A percentile compares a stretch with the other conserved stretches of the same genome.
Conservation (phyloP, 2,113 vertebrate genomes). For the Ammodytes marinus region DNA sequence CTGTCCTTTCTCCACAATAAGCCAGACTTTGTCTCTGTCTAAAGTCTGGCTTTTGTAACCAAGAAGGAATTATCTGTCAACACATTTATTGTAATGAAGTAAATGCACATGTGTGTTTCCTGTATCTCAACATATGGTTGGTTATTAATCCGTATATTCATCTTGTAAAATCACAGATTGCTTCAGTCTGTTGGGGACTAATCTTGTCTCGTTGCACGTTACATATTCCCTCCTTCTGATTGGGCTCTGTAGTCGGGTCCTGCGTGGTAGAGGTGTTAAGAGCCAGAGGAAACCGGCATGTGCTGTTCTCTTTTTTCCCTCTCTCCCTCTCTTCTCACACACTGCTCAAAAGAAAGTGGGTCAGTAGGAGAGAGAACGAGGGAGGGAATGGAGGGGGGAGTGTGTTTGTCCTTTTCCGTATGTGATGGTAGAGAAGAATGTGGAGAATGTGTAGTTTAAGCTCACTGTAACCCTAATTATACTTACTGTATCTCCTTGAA, state of each 20-base stretch:
- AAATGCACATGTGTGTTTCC: not conserved
- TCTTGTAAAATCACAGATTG: not conserved
- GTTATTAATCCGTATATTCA: not conserved
- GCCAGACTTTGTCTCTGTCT: not conserved
- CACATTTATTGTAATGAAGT: not conserved
- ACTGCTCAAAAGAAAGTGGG: conserved; percentile 72
- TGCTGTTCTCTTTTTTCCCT: conserved; percentile 59
- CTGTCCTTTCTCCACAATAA: not conserved
- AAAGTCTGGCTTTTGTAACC: not conserved
- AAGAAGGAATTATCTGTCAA: not conserved
- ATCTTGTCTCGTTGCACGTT: not conserved
- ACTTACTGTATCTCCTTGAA: conserved; percentile 60
- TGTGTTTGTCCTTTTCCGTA: conserved; percentile 62
- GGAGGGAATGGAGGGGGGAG: conserved; percentile 4
- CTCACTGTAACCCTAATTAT: conserved; percentile 43
- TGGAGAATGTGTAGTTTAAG: conserved; percentile 65
- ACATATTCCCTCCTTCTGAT: conserved; percentile 33
- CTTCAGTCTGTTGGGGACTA: not conserved
- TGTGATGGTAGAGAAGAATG: conserved; percentile 65
- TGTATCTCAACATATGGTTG: not conserved
- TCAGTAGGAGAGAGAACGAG: conserved; percentile 71
- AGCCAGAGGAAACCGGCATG: conserved; percentile 75
- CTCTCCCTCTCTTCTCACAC: conserved; percentile 56
- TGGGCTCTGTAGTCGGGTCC: conserved; percentile 41
- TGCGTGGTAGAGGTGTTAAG: conserved; percentile 55